Conservation (phyloP, 2,888 invertebrate species). For the Eurois occulta region DNA sequence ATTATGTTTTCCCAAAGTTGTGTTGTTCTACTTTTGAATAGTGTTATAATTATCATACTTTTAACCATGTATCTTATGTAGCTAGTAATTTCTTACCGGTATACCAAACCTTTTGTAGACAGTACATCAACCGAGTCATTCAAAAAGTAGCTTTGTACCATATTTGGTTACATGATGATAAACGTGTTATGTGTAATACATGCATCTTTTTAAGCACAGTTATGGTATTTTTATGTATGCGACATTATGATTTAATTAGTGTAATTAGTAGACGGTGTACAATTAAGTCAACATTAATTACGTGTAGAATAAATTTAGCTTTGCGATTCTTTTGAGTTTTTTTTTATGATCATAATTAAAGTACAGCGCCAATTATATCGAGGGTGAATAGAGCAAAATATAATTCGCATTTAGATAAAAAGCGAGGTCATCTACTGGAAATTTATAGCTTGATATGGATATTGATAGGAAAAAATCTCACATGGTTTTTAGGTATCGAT, state of each 20-base stretch:
- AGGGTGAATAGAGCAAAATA: neutral
- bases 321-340: neutral
- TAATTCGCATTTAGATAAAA: too few species aligned
- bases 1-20: neutral
- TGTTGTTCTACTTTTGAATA: neutral
- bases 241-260: conserved; percentile 21
- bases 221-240: conserved; percentile 27
- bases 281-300: conserved; percentile 5
- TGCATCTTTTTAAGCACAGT: conserved; percentile 28
- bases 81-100: neutral
- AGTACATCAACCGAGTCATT: conserved; percentile 43
- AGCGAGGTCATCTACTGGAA: too few species aligned
- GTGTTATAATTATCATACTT: neutral
- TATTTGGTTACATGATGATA: conserved; percentile 53
- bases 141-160: conserved; percentile 42
- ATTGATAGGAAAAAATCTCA: neutral
- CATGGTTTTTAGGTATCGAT: neutral
- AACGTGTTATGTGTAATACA: conserved; percentile 30
- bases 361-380: neutral
- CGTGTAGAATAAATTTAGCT: neutral
- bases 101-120: neutral
- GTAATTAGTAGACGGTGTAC: conserved; percentile 10
- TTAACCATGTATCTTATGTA: neutral
- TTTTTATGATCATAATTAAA: neutral
- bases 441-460: too few species aligned